Evolutionary conservation across 2,113 vertebrate genomes (phyloP).

Genomic region (Noturus placidus): DNA sequence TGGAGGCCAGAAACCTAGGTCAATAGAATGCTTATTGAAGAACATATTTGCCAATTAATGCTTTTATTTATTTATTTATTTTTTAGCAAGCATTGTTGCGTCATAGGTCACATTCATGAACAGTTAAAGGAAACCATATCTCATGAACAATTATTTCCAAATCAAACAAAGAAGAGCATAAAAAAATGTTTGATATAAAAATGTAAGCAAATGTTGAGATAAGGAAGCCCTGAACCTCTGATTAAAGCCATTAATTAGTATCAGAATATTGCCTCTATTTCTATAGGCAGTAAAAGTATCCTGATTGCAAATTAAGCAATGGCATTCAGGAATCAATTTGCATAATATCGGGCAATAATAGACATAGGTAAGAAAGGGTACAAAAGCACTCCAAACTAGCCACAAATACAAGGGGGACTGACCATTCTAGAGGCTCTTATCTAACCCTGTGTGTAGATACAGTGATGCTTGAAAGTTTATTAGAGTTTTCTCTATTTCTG

Average conservation of each 20-base stretch:
- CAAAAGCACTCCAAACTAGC: background rate
- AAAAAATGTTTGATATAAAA: background rate
- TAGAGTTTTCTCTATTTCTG: no score
- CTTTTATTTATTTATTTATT: background rate
- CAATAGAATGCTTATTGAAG: constrained; percentile 29
- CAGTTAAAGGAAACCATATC: background rate
- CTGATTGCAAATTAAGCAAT: background rate
- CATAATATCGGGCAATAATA: background rate
- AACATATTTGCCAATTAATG: constrained; percentile 17
- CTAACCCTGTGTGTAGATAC: background rate
- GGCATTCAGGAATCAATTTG: background rate
- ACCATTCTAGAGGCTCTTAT: background rate
- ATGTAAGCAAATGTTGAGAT: background rate
- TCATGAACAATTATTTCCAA: background rate
- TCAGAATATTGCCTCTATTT: background rate
- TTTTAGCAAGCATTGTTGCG: background rate
- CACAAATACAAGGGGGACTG: background rate
- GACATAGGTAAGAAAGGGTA: background rate
- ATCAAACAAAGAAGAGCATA: background rate
- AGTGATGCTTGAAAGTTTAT: no score
- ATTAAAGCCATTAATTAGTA: background rate
- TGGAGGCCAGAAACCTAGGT: constrained; percentile 2
- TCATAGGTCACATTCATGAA: no score
- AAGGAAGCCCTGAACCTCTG: background rate
- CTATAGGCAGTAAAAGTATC: background rate